Percentiles rank a stretch among this genome's conserved stretches.
phyloP scores from a whole-genome alignment of 1,140 invertebrate species.

The Cydia pomonella region DNA sequence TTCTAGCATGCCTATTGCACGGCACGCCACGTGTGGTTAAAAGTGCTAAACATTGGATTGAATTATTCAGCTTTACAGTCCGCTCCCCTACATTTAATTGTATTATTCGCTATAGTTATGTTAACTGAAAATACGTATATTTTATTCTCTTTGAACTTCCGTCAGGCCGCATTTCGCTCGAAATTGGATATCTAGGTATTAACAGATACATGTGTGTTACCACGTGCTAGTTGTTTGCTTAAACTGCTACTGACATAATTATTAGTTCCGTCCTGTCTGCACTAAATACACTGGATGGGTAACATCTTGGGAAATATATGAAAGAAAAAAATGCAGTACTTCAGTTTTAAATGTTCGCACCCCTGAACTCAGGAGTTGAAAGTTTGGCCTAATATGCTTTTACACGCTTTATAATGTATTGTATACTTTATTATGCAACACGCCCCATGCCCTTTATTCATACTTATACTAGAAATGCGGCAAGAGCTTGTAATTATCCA shows the following conservation, averaged over 20 bases:
- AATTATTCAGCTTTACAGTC: neutral
- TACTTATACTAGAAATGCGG: no score
- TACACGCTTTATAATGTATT: no score
- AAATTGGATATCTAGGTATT: conserved; percentile 22
- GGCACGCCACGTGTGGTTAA: no score
- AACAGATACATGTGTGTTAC: conserved; percentile 9
- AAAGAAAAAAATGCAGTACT: neutral
- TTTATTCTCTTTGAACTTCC: conserved; percentile 10
- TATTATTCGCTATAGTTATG: neutral
- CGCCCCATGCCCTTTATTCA: no score
- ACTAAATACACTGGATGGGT: neutral
- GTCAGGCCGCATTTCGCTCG: conserved; percentile 21
- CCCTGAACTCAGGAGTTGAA: no score
- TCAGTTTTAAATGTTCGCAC: no score
- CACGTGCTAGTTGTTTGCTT: conserved; percentile 28
- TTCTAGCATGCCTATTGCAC: no score
- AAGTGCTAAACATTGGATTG: neutral
- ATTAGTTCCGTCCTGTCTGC: conserved; percentile 21
- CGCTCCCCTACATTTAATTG: neutral
- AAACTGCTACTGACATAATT: conserved; percentile 30
- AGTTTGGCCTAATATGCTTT: no score
- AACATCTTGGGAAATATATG: neutral
- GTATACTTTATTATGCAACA: no score
- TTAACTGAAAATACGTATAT: neutral
- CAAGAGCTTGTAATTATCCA: no score